Base-by-base conservation (phyloP, 2,797 vertebrate genomes). In the Apogon hyalosoma region DNA sequence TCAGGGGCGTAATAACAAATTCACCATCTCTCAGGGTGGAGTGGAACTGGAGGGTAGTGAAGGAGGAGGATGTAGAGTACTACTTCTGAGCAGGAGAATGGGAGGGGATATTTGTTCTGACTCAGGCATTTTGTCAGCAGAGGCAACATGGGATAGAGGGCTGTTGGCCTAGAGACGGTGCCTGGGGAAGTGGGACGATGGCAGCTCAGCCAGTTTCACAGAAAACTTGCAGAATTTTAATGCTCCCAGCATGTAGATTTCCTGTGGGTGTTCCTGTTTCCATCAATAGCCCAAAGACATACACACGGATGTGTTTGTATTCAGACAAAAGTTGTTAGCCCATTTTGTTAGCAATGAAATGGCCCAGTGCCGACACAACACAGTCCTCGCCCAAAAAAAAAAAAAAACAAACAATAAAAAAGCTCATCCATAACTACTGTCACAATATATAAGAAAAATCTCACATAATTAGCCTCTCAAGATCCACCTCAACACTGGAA, bases 1-100 rank as follows among this genome's bases (percentile, higher is more conserved):
- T 60, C 42, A 42, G 80, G 60, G 73, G 73, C 33, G 59, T 73
- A 78, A 84, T 87, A 86, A 77, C 82, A 80, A 82, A 74, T 18
- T 18, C 41, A 40, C 11, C 31, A 39, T 63, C 38, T 60, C 69
- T 56, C 0, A 6, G 50, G 42, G 36, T 42, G 51, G 54, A 48
- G 7, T 41, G 57, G 41, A 62, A 43, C 11, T 55, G 38, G 15
- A 38, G 12, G 56, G 16, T 13, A 21, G 47, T 42, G n/a, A 69
- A 51, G 58, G 51, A 48, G 14, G 45, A 61, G 28, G 70, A 65
- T 10, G 63, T 46, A 48, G 47, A 43, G 19, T 6, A 31, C 38
- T 47, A 14, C 33, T 40, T 7, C 10, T 16, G n/a, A 42, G 36
- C 19, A 13, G 18, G 19, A 28, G 31, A 51, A 36, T 6, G 13